phyloP scores from a whole-genome alignment of 2,113 vertebrate genomes.

The Hirundichthys speculiger region DNA sequence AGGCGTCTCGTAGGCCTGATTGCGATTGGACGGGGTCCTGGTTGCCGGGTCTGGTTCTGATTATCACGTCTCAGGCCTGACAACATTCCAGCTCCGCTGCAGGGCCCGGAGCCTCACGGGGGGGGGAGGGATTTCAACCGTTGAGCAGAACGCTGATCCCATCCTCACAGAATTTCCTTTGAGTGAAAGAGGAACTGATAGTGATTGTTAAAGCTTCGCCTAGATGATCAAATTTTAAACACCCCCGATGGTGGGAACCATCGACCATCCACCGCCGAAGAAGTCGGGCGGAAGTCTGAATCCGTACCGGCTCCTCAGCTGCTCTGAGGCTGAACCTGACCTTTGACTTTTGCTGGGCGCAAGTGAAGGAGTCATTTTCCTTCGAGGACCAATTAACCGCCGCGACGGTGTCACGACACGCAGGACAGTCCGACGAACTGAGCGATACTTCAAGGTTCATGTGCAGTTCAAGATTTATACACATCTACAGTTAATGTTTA shows the following conservation, averaged over 20 bases:
- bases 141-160: too few relatives aligned
- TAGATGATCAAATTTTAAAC: constrained; percentile 5
- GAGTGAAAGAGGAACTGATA: constrained; percentile 24
- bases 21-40: constrained; percentile 49
- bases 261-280: neutral
- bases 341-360: constrained; percentile 46
- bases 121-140: neutral
- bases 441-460: constrained; percentile 2
- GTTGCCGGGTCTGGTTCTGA: constrained; percentile 69
- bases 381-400: constrained; percentile 33
- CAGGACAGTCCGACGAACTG: constrained; percentile 3
- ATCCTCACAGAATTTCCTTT: neutral
- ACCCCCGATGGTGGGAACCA: neutral
- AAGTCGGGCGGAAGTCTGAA: neutral
- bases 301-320: neutral
- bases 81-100: constrained; percentile 64
- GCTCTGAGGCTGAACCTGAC: constrained; percentile 42
- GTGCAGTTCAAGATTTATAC: constrained; percentile 8
- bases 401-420: constrained; percentile 14
- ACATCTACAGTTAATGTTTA: neutral
- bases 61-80: constrained; percentile 67
- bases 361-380: constrained; percentile 31
- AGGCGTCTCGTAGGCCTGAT: constrained; percentile 45
- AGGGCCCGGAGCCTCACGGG: constrained; percentile 16
- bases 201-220: neutral